Conservation (phyloP, 2,797 vertebrate genomes). For the Meriones psammophilus region DNA sequence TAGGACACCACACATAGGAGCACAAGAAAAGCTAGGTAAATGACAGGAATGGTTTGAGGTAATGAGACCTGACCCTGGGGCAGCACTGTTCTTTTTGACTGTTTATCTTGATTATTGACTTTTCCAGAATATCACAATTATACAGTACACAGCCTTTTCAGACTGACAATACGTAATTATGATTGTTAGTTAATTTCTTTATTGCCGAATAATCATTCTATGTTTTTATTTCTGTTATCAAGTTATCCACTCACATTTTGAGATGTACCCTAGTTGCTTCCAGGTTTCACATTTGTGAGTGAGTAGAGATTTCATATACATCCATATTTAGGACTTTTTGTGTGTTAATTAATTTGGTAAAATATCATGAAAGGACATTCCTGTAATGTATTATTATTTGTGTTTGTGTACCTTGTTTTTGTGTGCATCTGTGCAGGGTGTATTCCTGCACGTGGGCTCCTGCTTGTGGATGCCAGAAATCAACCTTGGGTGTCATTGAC, state of each 20-base stretch:
- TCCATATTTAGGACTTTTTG: background rate
- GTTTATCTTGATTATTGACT: background rate
- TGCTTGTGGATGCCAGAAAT: background rate
- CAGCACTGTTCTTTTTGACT: background rate
- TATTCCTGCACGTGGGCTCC: background rate
- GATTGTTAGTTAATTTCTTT: background rate
- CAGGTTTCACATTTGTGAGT: background rate
- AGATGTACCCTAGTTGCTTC: background rate
- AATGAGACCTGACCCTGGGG: background rate
- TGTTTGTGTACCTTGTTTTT: background rate
- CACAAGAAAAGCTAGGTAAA: slow-evolving; percentile 18
- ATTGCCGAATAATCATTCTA: background rate
- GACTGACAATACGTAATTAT: background rate
- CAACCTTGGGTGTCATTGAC: background rate
- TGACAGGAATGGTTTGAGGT: background rate
- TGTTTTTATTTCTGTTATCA: background rate
- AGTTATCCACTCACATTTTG: background rate
- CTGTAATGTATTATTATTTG: background rate
- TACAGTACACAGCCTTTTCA: background rate
- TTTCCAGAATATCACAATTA: background rate
- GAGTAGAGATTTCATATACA: background rate
- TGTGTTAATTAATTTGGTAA: background rate
- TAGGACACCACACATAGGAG: background rate
- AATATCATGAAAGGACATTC: background rate
- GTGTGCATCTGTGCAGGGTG: background rate